phyloP scores from a whole-genome alignment of 2,113 vertebrate genomes.

The Vulpes ferrilata region DNA sequence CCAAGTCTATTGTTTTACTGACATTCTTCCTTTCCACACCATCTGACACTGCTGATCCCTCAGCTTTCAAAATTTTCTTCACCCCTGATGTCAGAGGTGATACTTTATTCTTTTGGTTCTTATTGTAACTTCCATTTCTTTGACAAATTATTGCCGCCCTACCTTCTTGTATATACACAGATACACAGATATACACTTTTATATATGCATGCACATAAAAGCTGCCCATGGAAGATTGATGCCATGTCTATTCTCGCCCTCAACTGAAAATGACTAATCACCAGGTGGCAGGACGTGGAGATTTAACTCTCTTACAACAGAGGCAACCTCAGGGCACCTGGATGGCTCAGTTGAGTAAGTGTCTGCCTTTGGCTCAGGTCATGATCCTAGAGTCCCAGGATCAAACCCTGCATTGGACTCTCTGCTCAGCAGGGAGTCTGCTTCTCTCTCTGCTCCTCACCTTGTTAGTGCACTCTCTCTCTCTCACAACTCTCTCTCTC shows the following conservation, averaged over 20 bases:
- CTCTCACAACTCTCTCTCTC: no score
- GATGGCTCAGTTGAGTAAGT: no score
- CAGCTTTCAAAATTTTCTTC: slow-evolving; percentile 39
- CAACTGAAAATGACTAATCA: neutral
- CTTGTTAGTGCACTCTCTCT: no score
- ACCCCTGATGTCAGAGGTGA: neutral
- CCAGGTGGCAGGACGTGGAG: neutral
- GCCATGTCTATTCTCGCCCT: neutral
- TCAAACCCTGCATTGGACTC: no score
- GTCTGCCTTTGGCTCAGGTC: no score
- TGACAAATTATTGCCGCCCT: neutral
- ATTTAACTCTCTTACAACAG: neutral
- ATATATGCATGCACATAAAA: neutral
- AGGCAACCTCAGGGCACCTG: no score
- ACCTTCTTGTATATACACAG: neutral
- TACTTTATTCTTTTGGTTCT: neutral
- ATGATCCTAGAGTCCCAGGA: no score
- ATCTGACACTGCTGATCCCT: neutral
- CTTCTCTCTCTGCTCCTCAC: no score
- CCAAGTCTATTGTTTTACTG: neutral
- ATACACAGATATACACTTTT: no score
- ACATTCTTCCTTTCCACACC: neutral
- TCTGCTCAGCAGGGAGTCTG: no score
- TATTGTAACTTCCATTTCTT: neutral
- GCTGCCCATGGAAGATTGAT: neutral